Evolutionary conservation across 2,113 vertebrate species (phyloP), one percentile per base, ranked within the genome.

Genomic region (Tragelaphus imberbis): DNA sequence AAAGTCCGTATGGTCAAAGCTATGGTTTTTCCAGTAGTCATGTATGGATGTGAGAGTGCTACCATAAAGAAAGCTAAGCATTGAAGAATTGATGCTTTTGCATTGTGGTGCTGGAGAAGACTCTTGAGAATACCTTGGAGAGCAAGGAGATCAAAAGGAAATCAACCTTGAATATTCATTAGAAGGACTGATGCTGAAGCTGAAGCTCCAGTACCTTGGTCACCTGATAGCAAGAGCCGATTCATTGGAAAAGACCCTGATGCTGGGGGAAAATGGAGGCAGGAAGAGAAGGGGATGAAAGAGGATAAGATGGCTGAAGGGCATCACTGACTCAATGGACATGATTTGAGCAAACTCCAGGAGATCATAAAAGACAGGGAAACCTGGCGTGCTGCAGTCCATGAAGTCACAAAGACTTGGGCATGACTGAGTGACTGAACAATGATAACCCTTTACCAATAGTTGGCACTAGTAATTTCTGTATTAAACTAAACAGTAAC

Each of bases 381-480:
- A 71, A 71, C 19, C n/a, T 36, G 19, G 68, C 0, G 1, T 71
- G 68, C 68, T 71, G n/a, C n/a, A 71, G n/a, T 21, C 65, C 68
- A 71, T 71, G 68, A 71, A 71, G 19, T 71, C 68, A 71, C 68
- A 40, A 40, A 40, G 19, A 71, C n/a, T 23, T 71, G n/a, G n/a
- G 68, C 21, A 71, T 12, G n/a, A 71, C n/a, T 68, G 65, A 36
- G 33, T 68, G 65, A 36, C 33, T 40, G 68, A 71, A 71, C 10
- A 23, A 40, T 71, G n/a, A 71, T 71, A 71, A 40, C n/a, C n/a
- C 21, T 71, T 71, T 71, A 97, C 98, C 98, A 98, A 97, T 96
- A 99, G 98, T 90, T 98, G 98, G 98, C 97, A 97, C 87, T 96
- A 98, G 90, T 68, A 98, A 98, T 97, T 98, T 91, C 94, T 94